Base-by-base conservation (phyloP, 1,140 invertebrate species). In the Aleiodes sp. region DNA sequence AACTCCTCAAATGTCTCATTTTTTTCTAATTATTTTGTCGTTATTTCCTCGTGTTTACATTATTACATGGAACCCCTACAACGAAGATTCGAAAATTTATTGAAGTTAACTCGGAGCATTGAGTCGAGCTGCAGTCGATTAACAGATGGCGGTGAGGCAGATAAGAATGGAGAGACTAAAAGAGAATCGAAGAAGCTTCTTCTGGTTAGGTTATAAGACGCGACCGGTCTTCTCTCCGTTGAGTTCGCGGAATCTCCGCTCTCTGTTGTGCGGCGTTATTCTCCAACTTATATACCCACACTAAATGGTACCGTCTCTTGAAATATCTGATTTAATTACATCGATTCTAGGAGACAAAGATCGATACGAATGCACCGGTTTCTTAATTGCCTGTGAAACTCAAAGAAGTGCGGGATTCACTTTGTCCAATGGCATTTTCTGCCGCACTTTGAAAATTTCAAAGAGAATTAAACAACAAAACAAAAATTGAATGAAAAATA, bases 241-340 rank as follows among this genome's bases (percentile, higher is more conserved):
- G 70, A 64, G 70, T 78, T 76, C 77, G 67, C 60, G 71, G 73
- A 79, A 83, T 81, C 65, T 31, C 43, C 28, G 33, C 31, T 31
- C 43, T 24, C 19, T 46, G 41, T 43, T 26, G 9, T 74, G 73
- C 70, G 74, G 65, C 72, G 64, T 39, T 52, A 64, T 52, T 21
- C 21, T 52, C 46, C 21, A 24, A 24, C 46, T 24, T 52, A 52
- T 52, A 52, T 52, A 52, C n/a, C n/a, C 72, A 74, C 66, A 74
- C 73, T 79, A 80, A 80, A 83, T 76, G 76, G 74, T 77, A 76
- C 78, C 76, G 80, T 75, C 78, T 52, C 46, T 52, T 78, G 77
- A 82, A 82, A 81, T 83, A 82, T 81, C 76, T 75, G 79, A 82
- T 84, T 84, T 83, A 84, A 84, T 84, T 85, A 82, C 79, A 76